These are phyloP conservation scores for Clinocottus analis DNA, from an alignment of 2,113 vertebrate species.

Conservation along the genomic window DNA sequence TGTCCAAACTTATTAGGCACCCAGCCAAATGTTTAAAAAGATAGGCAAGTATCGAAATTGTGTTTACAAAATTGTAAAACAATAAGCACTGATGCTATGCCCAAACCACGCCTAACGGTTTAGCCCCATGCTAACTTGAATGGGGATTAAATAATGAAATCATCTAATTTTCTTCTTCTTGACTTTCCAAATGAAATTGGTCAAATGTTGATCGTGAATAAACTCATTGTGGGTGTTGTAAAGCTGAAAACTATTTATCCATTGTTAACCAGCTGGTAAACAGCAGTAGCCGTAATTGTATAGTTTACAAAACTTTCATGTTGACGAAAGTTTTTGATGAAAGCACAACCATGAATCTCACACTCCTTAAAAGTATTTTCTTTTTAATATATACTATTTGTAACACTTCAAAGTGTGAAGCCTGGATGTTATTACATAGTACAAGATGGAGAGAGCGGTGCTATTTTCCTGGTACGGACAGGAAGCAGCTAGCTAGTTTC, in stretches of 20 bases:
- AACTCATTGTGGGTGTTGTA: neutral
- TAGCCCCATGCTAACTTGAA: too few relatives aligned
- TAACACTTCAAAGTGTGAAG: too few relatives aligned
- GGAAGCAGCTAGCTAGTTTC: neutral
- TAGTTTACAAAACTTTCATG: neutral
- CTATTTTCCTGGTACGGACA: constrained; percentile 8
- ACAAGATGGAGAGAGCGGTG: too few relatives aligned
- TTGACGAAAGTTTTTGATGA: too few relatives aligned
- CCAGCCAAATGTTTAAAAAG: neutral
- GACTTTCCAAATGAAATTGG: neutral
- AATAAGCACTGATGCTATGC: neutral
- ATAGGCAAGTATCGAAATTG: neutral
- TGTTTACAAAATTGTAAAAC: neutral
- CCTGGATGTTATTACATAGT: neutral
- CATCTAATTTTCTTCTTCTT: neutral
- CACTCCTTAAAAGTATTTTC: neutral
- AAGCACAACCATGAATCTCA: neutral
- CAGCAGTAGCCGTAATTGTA: neutral
- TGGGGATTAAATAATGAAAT: neutral
- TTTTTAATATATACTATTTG: neutral
- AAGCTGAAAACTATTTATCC: neutral
- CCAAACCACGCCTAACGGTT: neutral
- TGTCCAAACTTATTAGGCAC: neutral
- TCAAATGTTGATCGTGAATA: neutral
- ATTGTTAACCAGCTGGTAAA: too few relatives aligned